Evolutionary conservation across 2,888 invertebrate species (phyloP).

Genomic region (Chymomyza procnemis): DNA sequence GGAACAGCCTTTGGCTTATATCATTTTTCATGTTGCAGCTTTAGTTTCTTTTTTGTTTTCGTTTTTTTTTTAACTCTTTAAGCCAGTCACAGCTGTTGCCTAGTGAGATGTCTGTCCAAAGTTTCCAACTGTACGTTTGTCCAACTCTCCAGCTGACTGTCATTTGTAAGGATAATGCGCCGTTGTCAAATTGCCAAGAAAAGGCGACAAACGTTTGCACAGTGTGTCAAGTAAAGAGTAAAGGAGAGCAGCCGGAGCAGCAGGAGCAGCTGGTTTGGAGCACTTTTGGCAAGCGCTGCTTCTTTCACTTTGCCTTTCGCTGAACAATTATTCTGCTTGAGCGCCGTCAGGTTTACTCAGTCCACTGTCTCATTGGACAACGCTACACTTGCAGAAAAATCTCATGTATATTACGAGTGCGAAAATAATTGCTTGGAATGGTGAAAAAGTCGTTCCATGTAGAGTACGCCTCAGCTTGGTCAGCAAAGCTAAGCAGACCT

Average conservation of each 20-base stretch:
- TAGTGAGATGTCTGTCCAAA: background rate
- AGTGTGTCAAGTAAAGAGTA: background rate
- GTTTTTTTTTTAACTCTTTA: conserved; percentile 5
- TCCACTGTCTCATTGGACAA: background rate
- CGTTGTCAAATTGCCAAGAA: conserved; percentile 67
- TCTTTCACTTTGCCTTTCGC: conserved; percentile 11
- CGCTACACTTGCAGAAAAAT: too few relatives aligned
- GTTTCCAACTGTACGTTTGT: background rate
- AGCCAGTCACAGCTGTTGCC: conserved; percentile 7
- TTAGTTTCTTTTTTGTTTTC: background rate
- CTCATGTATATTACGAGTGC: too few relatives aligned
- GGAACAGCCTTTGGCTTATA: conserved; percentile 19
- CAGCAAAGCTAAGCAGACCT: too few relatives aligned
- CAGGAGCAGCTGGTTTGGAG: background rate
- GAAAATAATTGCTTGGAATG: too few relatives aligned
- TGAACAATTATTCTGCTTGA: conserved; percentile 36
- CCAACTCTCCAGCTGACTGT: conserved; percentile 18
- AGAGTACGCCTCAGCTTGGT: too few relatives aligned
- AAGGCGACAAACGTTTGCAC: conserved; percentile 3
- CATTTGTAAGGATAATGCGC: conserved; percentile 66
- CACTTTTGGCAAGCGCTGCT: background rate
- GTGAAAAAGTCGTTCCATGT: too few relatives aligned
- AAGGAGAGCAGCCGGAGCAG: background rate
- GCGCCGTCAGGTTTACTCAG: conserved; percentile 30
- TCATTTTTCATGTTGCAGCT: conserved; percentile 56